A percentile compares a stretch with the other conserved stretches of the same genome.
Conservation (phyloP, 1,140 invertebrate species). For the Asbolus verrucosus region DNA sequence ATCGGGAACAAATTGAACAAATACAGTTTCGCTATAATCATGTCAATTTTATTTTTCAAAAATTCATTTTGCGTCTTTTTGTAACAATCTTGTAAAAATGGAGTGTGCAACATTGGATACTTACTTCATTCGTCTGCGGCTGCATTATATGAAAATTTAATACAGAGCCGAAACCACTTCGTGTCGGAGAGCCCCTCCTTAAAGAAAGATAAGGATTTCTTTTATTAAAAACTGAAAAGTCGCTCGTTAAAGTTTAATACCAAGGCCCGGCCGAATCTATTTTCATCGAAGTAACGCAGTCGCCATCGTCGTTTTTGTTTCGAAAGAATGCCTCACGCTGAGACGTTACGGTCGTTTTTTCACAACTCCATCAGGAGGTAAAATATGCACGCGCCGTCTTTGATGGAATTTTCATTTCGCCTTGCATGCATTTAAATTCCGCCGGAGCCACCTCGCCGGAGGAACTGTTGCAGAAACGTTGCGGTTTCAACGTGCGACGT, state of each 20-base stretch:
- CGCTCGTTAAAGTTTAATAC: not conserved
- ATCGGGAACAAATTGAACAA: too few species aligned
- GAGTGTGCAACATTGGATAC: too few species aligned
- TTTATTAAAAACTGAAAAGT: constrained; percentile 26
- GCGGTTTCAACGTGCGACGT: not conserved
- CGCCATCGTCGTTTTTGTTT: constrained; percentile 33
- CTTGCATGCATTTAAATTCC: constrained; percentile 25
- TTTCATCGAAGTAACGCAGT: not conserved
- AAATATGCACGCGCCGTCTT: constrained; percentile 32
- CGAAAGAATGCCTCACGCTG: constrained; percentile 23
- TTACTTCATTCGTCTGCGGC: not conserved
- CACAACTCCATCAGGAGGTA: constrained; percentile 38
- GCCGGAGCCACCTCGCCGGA: not conserved
- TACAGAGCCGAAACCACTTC: not conserved
- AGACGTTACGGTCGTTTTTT: constrained; percentile 30
- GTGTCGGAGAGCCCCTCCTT: constrained; percentile 4
- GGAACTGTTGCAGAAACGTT: not conserved
- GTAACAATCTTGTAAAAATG: too few species aligned
- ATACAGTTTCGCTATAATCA: too few species aligned
- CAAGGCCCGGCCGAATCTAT: not conserved
- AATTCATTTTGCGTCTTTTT: too few species aligned
- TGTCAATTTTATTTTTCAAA: too few species aligned
- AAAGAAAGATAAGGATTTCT: not conserved
- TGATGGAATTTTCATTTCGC: constrained; percentile 36
- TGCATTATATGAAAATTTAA: constrained; percentile 28